Percentiles rank a stretch among this genome's conserved stretches.
Evolutionary conservation across 2,888 invertebrate genomes (phyloP).

Genomic region (Synanthedon formicaeformis): DNA sequence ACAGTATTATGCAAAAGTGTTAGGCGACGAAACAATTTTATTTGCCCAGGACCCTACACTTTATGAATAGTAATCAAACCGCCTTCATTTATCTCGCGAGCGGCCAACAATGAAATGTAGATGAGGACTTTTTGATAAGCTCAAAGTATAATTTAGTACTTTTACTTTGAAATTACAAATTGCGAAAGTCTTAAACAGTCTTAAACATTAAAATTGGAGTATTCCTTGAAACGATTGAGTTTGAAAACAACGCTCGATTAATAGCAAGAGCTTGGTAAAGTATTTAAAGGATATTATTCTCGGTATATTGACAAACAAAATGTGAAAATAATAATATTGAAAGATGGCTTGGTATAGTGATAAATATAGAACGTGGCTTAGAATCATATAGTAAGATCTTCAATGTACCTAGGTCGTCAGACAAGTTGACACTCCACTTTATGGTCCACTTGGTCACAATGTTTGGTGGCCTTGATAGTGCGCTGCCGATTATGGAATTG

Average conservation of each 20-base stretch:
- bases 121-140: constrained; percentile 47
- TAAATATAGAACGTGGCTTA: too few relatives aligned
- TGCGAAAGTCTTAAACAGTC: constrained; percentile 20
- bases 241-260: background rate
- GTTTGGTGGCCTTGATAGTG: too few relatives aligned
- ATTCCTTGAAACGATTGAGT: background rate
- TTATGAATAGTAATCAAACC: constrained; percentile 57
- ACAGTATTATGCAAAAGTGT: constrained; percentile 7
- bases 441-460: too few relatives aligned
- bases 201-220: constrained; percentile 1
- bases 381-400: too few relatives aligned
- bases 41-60: constrained; percentile 34
- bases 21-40: constrained; percentile 26
- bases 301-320: constrained; percentile 9
- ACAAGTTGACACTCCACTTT: too few relatives aligned
- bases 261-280: constrained; percentile 3
- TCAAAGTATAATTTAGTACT: constrained; percentile 32
- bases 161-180: constrained; percentile 27
- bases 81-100: constrained; percentile 41
- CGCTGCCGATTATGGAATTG: too few relatives aligned
- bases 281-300: constrained; percentile 18
- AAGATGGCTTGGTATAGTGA: too few relatives aligned
- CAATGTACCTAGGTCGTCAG: too few relatives aligned
- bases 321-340: too few relatives aligned
- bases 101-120: constrained; percentile 49